Evolutionary conservation across 1,140 invertebrate genomes (phyloP), one percentile per base, ranked within the genome.

Genomic region (Orchesella cincta): DNA sequence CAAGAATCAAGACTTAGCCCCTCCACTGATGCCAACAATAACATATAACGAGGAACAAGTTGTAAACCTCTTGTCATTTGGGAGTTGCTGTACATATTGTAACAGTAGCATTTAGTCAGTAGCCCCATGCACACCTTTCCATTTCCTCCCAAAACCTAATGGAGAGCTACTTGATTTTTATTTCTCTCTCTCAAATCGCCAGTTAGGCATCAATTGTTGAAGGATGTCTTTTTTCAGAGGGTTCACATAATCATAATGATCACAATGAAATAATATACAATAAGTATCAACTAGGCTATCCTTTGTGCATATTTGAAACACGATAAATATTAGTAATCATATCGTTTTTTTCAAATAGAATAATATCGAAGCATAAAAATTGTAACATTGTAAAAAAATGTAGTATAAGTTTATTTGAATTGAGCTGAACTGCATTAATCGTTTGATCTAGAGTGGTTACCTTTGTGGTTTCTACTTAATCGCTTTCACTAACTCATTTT

Each of bases 1-100:
- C 31, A 67, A 67, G 62, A 67, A 67, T 67, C 62, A 33, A 67
- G 62, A 67, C 33, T 67, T 67, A 67, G 31, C 62, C 62, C n/a
- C n/a, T n/a, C n/a, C n/a, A n/a, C n/a, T n/a, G n/a, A n/a, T 31
- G 31, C 62, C 31, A 67, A 67, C 31, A 29, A 67, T 2, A 26
- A 8, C 33, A 23, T 57, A 57, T 18, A 46, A 46, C 39, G 26
- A 57, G 26, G 23, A 26, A 57, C 14, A 57, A 57, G 54, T 57
- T 57, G 54, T 67, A 18, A 67, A 46, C 20, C 20, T 8, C 39
- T 46, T 46, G 39, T 46, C 39, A 46, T 46, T 20, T 46, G 39
- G 39, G 39, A 46, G 39, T 46, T 46, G 39, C 39, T 46, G 39
- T 46, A 46, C 29, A 67, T 33, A 29, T 33, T 29, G 26, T 16